Evolutionary conservation across 1,140 invertebrate genomes (phyloP).

Genomic region (Diprion similis): DNA sequence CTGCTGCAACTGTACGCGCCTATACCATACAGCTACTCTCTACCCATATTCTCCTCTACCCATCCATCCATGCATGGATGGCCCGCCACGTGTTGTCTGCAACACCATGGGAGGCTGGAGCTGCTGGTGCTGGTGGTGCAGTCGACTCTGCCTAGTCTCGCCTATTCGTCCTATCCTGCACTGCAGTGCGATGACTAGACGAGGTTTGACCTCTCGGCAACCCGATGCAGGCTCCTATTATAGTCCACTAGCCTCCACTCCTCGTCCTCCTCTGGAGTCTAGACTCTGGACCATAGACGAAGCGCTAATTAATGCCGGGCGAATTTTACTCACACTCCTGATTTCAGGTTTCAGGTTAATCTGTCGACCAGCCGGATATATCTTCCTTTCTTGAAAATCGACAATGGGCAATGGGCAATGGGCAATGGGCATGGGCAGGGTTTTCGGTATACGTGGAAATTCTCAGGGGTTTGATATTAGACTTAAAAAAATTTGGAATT

Average conservation of each 20-base stretch:
- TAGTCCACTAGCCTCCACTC: too few species aligned
- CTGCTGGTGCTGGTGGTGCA: slow-evolving; percentile 3
- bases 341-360: neutral
- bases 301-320: slow-evolving; percentile 55
- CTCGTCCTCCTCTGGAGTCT: neutral
- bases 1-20: slow-evolving; percentile 22
- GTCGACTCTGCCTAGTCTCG: slow-evolving; percentile 16
- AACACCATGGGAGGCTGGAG: slow-evolving; percentile 5
- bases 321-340: slow-evolving; percentile 39
- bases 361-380: too few species aligned
- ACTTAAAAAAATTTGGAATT: too few species aligned
- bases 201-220: too few species aligned
- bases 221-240: too few species aligned
- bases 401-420: too few species aligned
- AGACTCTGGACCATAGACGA: slow-evolving; percentile 42
- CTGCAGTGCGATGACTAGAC: too few species aligned
- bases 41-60: slow-evolving; percentile 9
- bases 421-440: too few species aligned
- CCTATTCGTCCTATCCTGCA: slow-evolving; percentile 11
- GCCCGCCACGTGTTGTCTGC: slow-evolving; percentile 10
- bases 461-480: too few species aligned
- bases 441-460: too few species aligned
- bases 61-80: slow-evolving; percentile 28
- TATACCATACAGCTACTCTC: slow-evolving; percentile 1
- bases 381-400: too few species aligned